Evolutionary conservation across 1,140 invertebrate species (phyloP).

Genomic region (Pissodes strobi): DNA sequence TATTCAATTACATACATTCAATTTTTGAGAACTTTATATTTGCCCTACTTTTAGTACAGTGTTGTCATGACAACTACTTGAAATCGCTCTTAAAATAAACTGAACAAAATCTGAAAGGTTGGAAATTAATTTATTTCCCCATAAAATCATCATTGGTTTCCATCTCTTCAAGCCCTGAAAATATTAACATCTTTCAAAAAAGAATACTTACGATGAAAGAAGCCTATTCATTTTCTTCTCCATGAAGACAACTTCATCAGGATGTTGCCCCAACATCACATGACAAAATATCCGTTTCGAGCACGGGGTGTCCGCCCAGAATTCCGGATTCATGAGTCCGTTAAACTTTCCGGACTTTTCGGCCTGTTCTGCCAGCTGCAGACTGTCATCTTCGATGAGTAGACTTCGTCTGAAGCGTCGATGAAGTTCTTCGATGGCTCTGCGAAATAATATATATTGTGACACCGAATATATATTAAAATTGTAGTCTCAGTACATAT

Average conservation of each 20-base stretch:
- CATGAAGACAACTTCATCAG: constrained; percentile 70
- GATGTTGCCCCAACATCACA: constrained; percentile 66
- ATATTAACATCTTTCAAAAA: too few species aligned
- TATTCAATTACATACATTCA: too few species aligned
- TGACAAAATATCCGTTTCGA: constrained; percentile 77
- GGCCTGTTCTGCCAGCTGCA: constrained; percentile 50
- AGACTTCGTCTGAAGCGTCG: constrained; percentile 58
- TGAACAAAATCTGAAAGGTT: too few species aligned
- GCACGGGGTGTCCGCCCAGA: constrained; percentile 75
- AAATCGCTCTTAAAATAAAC: too few species aligned
- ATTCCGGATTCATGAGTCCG: constrained; percentile 59
- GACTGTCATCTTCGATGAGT: constrained; percentile 48
- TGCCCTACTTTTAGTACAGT: too few species aligned
- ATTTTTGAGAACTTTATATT: too few species aligned
- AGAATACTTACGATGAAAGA: constrained; percentile 70
- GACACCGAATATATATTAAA: neutral
- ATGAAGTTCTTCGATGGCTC: constrained; percentile 10
- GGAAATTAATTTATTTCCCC: too few species aligned
- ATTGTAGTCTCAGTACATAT: too few species aligned
- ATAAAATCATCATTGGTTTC: too few species aligned
- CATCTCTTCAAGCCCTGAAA: too few species aligned
- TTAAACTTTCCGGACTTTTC: constrained; percentile 15
- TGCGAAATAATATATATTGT: neutral
- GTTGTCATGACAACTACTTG: too few species aligned
- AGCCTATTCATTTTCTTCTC: constrained; percentile 77